Evolutionary conservation across 2,797 vertebrate genomes (phyloP).

Genomic region (Erpetoichthys calabaricus): DNA sequence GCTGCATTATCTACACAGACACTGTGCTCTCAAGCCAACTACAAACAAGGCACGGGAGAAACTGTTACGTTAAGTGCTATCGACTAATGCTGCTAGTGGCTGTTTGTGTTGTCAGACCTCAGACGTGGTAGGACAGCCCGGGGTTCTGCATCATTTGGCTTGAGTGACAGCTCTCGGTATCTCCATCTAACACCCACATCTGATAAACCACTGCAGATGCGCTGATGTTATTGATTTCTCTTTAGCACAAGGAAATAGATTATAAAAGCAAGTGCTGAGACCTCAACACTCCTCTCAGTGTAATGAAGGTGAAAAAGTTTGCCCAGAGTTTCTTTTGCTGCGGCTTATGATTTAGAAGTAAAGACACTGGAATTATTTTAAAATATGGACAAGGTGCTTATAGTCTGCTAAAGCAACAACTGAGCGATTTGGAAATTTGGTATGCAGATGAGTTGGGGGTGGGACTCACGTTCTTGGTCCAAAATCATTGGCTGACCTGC

Average conservation of each 20-base stretch:
- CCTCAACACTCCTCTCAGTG: background rate
- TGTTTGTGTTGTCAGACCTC: background rate
- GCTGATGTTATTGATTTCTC: conserved; percentile 58
- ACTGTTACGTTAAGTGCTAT: conserved; percentile 24
- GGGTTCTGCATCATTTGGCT: conserved; percentile 29
- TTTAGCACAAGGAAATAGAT: conserved; percentile 60
- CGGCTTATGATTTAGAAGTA: too few species aligned
- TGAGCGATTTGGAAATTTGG: too few species aligned
- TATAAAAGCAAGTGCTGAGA: conserved; percentile 47
- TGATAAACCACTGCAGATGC: conserved; percentile 59
- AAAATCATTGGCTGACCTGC: too few species aligned
- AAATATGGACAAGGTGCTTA: too few species aligned
- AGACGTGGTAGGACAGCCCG: conserved; percentile 13
- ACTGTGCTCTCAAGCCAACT: conserved; percentile 44
- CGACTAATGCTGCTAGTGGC: conserved; percentile 11
- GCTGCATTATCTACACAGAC: conserved; percentile 57
- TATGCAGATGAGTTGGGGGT: background rate
- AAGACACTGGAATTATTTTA: too few species aligned
- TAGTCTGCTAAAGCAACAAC: too few species aligned
- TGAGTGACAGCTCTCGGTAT: conserved; percentile 39
- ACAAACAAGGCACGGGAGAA: conserved; percentile 48
- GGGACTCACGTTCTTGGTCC: background rate
- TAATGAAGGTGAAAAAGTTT: too few species aligned
- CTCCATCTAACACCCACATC: conserved; percentile 32
- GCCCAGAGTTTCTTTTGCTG: too few species aligned